These are phyloP conservation scores for Aphelocoma californica DNA, from an alignment of 2,797 vertebrate species.

Conservation along the genomic window DNA sequence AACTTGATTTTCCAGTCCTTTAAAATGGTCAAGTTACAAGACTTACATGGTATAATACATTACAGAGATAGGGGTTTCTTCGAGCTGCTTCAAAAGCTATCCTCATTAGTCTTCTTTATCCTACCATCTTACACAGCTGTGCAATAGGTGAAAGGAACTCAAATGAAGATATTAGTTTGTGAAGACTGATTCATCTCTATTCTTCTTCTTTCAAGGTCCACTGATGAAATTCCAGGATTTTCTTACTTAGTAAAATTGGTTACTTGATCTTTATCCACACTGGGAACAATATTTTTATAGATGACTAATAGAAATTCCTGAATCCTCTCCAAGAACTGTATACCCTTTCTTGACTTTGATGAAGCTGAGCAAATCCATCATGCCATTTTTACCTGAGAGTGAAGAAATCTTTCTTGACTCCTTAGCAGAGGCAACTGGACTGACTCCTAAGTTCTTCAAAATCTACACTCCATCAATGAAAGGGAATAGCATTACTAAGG, in stretches of 20 bases:
- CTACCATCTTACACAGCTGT: neutral
- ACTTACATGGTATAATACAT: neutral
- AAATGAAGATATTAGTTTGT: neutral
- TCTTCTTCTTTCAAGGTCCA: neutral
- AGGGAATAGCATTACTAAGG: neutral
- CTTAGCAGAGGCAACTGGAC: neutral
- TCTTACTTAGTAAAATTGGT: neutral
- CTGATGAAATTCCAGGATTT: neutral
- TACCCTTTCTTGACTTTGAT: neutral
- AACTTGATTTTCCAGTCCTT: slow-evolving; percentile 1
- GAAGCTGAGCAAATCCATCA: neutral
- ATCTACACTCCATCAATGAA: neutral
- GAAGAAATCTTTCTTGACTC: neutral
- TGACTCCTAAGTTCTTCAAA: neutral
- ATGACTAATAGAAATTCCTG: neutral
- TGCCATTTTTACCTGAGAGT: neutral
- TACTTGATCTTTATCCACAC: neutral
- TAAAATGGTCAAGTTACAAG: neutral
- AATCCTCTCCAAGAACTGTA: neutral
- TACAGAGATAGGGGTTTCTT: neutral
- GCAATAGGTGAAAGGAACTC: neutral
- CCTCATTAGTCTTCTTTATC: neutral
- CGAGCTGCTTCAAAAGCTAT: neutral
- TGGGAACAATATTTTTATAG: neutral
- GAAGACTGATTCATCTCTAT: neutral